A percentile compares a stretch with the other conserved stretches of the same genome.
phyloP scores from a whole-genome alignment of 2,888 invertebrate species.

The Palloptera scutellata region DNA sequence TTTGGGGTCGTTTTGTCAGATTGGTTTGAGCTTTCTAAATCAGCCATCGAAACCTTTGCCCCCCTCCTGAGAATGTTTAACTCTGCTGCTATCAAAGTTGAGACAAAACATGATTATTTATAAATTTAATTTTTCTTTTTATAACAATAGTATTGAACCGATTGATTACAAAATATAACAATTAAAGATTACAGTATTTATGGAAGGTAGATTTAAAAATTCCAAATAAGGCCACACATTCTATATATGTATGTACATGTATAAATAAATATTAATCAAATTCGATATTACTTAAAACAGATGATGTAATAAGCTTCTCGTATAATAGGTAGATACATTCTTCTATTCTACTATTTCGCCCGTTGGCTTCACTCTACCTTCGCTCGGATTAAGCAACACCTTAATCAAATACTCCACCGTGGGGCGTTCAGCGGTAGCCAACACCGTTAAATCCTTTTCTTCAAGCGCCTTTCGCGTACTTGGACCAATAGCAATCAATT shows the following conservation, averaged over 20 bases:
- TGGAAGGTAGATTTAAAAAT: too few species aligned
- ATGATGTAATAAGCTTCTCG: too few species aligned
- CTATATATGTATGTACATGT: background rate
- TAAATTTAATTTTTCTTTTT: background rate
- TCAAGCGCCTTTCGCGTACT: constrained; percentile 67
- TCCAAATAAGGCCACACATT: background rate
- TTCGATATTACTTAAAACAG: too few species aligned
- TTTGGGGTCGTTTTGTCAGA: too few species aligned
- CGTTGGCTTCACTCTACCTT: constrained; percentile 28
- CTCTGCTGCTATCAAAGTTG: too few species aligned
- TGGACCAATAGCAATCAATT: constrained; percentile 69
- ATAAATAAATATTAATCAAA: background rate
- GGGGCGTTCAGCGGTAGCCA: constrained; percentile 66
- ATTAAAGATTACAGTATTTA: too few species aligned
- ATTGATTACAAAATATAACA: background rate
- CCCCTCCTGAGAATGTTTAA: too few species aligned
- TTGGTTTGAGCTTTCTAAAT: too few species aligned
- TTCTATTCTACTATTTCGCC: constrained; percentile 15
- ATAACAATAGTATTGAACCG: background rate
- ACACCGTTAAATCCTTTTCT: constrained; percentile 62
- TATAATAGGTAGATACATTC: too few species aligned
- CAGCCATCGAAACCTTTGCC: too few species aligned
- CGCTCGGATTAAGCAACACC: constrained; percentile 61
- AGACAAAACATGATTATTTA: too few species aligned
- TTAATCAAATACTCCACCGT: constrained; percentile 67